Conservation (phyloP, 2,797 vertebrate species). For the Macropus fuliginosus region DNA sequence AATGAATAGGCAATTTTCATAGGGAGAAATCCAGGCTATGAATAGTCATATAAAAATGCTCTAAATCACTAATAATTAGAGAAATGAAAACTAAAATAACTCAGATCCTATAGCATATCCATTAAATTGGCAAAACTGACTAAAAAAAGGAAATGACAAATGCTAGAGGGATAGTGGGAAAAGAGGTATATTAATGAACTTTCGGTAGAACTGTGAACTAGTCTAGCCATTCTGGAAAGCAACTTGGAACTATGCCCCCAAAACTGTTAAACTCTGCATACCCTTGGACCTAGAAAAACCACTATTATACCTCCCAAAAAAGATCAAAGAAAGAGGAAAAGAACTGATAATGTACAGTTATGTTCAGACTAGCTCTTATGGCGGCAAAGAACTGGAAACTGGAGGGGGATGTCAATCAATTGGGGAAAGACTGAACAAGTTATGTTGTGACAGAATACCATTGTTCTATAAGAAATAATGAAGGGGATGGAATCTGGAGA, state of each 20-base stretch:
- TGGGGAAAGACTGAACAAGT: neutral
- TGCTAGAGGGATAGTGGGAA: neutral
- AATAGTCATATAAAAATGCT: neutral
- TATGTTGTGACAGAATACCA: neutral
- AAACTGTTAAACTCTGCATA: neutral
- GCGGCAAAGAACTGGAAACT: neutral
- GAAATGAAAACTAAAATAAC: neutral
- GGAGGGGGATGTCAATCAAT: neutral
- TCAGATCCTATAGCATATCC: neutral
- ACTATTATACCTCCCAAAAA: neutral
- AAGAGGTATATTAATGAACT: neutral
- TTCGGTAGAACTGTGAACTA: neutral
- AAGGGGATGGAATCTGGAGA: neutral
- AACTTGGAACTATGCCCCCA: neutral
- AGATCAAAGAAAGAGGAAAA: neutral
- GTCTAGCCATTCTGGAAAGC: neutral
- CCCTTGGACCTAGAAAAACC: neutral
- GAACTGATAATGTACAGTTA: neutral
- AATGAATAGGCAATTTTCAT: neutral
- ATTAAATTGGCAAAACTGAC: neutral
- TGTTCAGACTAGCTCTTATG: neutral
- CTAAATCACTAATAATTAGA: neutral
- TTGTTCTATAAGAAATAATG: neutral
- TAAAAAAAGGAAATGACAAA: neutral
- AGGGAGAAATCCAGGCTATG: neutral